Evolutionary conservation across 2,113 vertebrate species (phyloP).

Genomic region (Cyprinodon variegatus): DNA sequence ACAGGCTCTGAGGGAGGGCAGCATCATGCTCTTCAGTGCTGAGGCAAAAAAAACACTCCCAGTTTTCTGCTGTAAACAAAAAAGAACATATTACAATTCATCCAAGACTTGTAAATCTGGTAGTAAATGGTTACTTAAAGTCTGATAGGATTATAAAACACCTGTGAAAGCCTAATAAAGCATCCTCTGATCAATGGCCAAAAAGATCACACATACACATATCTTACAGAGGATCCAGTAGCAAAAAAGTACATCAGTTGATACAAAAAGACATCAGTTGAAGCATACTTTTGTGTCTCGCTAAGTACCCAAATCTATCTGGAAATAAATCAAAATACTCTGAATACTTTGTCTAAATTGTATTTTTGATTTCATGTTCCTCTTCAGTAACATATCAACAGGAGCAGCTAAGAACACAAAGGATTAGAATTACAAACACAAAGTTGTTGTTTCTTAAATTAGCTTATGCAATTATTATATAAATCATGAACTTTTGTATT

Average conservation of each 20-base stretch:
- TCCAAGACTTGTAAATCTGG: background rate
- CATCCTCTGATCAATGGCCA: background rate
- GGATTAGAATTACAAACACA: background rate
- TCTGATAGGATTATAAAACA: background rate
- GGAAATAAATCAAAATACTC: background rate
- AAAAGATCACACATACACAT: background rate
- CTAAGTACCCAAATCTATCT: background rate
- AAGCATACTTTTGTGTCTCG: slow-evolving; percentile 9
- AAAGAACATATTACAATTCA: background rate
- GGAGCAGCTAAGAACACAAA: background rate
- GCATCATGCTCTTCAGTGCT: background rate
- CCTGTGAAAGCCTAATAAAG: background rate
- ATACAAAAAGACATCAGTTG: slow-evolving; percentile 6
- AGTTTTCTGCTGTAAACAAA: background rate
- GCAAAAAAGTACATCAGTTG: slow-evolving; percentile 7
- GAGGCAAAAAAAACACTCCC: background rate
- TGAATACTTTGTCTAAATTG: slow-evolving; percentile 29
- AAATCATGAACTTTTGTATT: background rate
- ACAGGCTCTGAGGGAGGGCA: background rate
- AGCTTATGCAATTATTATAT: background rate
- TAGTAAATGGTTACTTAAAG: background rate
- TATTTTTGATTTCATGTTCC: background rate
- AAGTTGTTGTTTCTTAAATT: background rate
- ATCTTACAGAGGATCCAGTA: background rate
- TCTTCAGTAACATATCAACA: background rate